phyloP scores from a whole-genome alignment of 2,797 vertebrate species.

The Diglossa cyanea region DNA sequence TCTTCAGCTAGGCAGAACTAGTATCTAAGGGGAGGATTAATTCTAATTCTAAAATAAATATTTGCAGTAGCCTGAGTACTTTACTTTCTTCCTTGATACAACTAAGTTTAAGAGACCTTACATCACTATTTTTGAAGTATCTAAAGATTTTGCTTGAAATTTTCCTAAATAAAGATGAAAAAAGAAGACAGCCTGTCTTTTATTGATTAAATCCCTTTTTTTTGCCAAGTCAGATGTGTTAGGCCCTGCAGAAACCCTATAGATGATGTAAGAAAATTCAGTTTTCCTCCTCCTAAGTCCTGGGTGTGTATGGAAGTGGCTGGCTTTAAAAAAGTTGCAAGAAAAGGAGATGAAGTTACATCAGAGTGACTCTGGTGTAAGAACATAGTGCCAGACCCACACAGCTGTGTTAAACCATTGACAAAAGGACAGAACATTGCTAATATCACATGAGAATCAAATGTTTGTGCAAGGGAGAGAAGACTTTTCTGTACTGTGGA shows the following conservation, averaged over 20 bases:
- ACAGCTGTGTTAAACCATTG: background rate
- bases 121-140: background rate
- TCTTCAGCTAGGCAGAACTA: background rate
- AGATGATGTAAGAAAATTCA: background rate
- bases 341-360: background rate
- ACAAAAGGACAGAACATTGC: background rate
- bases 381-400: background rate
- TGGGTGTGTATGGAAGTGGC: background rate
- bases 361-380: background rate
- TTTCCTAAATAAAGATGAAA: slow-evolving; percentile 28
- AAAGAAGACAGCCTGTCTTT: background rate
- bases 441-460: background rate
- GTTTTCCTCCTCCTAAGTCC: background rate
- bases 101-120: background rate
- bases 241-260: background rate
- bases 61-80: background rate
- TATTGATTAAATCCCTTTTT: background rate
- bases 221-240: background rate
- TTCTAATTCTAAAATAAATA: background rate
- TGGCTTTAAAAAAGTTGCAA: background rate
- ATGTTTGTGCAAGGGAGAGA: background rate
- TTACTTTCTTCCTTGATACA: background rate
- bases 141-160: background rate
- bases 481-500: background rate
- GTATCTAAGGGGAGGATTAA: background rate